Base-by-base conservation (phyloP, 2,888 invertebrate genomes). In the Tiphia femorata region DNA sequence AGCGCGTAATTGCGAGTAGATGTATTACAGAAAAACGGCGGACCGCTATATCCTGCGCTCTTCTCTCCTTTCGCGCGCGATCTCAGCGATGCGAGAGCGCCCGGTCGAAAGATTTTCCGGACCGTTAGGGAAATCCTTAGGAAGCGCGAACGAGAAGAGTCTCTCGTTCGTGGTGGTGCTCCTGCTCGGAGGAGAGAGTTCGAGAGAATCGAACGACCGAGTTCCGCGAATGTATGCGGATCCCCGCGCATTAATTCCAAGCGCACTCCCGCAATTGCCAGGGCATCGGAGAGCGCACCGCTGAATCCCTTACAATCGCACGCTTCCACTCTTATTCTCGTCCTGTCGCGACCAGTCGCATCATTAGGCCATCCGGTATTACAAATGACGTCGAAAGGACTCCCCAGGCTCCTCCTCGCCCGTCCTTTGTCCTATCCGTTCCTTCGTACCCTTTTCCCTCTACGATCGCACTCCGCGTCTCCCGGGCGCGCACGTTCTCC, bases 351-450 rank as follows among this genome's bases (percentile, higher is more conserved):
- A 76, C 67, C 75, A 64, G 66, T 67, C 69, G 73, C 73, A 73
- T 76, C 75, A 76, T 76, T 76, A 76, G 76, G 66, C 69, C 70
- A 64, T 72, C 67, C 64, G 58, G 70, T 65, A 74, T 76, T 74
- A 74, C 73, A 72, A 75, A 74, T 69, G 76, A 74, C 69, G 67
- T 72, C 64, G 64, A 62, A 62, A 67, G 62, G 64, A 52, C 62
- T 59, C 58, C 62, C 40, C 41, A 58, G 49, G 35, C 55, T 54
- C 43, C 59, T 56, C 60, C 37, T 33, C 44, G 50, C 47, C 52
- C 56, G 27, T 51, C 58, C 49, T 64, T 53, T 43, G 41, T 43
- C 55, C 56, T 41, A 29, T 43, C 44, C 38, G 27, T 49, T 38
- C 25, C 35, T 29, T 33, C 37, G 25, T 25, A 38, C 35, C 33